A percentile compares a stretch with the other conserved stretches of the same genome.
Evolutionary conservation across 2,113 vertebrate genomes (phyloP).

Genomic region (Eonycteris spelaea): DNA sequence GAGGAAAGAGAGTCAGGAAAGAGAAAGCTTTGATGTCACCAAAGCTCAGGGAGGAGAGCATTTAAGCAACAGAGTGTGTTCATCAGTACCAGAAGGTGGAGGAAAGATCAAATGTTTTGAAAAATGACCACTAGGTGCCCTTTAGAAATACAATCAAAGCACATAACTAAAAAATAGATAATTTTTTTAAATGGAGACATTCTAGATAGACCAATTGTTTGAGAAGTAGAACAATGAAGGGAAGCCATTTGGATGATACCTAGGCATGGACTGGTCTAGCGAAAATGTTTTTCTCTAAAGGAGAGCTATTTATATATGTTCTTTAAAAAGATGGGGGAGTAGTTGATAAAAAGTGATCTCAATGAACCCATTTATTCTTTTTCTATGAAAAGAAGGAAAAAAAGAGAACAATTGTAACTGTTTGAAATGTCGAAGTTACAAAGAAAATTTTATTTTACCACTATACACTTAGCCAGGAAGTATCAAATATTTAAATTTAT

Average conservation of each 20-base stretch:
- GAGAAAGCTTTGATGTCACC: not conserved
- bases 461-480: not conserved
- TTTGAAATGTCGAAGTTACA: not conserved
- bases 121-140: rapidly evolving
- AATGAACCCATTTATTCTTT: not conserved
- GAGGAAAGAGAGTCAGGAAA: not conserved
- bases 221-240: not conserved
- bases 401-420: not conserved
- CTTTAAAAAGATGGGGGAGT: not conserved
- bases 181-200: not conserved
- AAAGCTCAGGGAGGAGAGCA: not conserved
- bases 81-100: not conserved
- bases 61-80: not conserved
- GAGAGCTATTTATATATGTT: not conserved
- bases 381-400: not conserved
- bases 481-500: not conserved
- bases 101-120: not conserved
- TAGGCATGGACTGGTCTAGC: not conserved
- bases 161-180: not conserved
- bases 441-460: not conserved
- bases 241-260: not conserved
- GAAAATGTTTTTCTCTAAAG: not conserved
- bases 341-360: not conserved
- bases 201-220: too few relatives aligned
- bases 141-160: not conserved